Percentiles rank a stretch among this genome's conserved stretches.
Conservation (phyloP, 2,888 invertebrate species). For the Arctia plantaginis region DNA sequence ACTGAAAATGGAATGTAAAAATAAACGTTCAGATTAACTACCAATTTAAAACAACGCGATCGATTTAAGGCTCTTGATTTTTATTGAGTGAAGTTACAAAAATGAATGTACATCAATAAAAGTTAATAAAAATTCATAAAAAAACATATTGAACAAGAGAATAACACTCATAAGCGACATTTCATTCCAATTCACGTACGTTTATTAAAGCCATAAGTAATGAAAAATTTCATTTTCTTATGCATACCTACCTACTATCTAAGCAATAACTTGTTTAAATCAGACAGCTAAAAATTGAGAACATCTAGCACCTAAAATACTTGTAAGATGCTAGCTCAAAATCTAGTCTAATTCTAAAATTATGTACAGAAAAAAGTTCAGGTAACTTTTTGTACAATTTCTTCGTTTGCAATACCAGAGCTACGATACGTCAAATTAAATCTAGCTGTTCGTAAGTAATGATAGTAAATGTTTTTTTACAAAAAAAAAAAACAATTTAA, state of each 20-base stretch:
- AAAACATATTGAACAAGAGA: not conserved
- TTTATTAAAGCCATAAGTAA: conserved; percentile 28
- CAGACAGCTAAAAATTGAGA: conserved; percentile 43
- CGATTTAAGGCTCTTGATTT: not conserved
- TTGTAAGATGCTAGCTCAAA: conserved; percentile 57
- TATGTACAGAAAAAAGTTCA: conserved; percentile 73
- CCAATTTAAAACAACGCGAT: not conserved
- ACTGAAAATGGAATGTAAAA: conserved; percentile 68
- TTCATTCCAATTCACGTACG: conserved; percentile 31
- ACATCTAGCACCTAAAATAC: conserved; percentile 67
- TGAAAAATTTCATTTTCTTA: conserved; percentile 20
- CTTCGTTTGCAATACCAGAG: conserved; percentile 38
- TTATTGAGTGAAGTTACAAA: not conserved
- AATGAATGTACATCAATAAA: not conserved
- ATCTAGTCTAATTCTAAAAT: conserved; percentile 54
- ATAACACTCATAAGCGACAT: not conserved
- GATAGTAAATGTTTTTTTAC: conserved; percentile 32
- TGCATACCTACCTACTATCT: conserved; percentile 15
- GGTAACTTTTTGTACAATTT: conserved; percentile 81
- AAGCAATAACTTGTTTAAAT: conserved; percentile 35
- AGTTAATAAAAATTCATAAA: not conserved
- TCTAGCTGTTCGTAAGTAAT: conserved; percentile 35
- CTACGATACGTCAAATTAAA: conserved; percentile 29
- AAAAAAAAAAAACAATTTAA: conserved; percentile 25
- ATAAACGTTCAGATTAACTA: conserved; percentile 39